Base-by-base conservation (phyloP, 2,888 invertebrate species). In the Cyrtodaria siliqua region DNA sequence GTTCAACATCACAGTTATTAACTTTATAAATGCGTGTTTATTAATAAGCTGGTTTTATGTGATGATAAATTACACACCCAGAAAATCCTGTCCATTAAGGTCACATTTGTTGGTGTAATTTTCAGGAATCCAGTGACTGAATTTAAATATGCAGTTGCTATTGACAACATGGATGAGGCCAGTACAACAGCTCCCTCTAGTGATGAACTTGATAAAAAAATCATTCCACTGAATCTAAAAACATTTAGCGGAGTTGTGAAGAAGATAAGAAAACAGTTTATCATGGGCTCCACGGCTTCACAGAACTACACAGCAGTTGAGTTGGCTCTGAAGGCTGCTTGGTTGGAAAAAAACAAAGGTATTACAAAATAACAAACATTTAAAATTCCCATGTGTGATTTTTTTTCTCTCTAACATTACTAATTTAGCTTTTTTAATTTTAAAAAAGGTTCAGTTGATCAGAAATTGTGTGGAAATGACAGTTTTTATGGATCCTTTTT, bases 271-370 rank as follows among this genome's bases (percentile, higher is more conserved):
- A 85, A 81, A 59, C 52, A 74, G 3, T 85, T 82, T 56, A 42
- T 85, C 2, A 63, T 44, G 18, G 82, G 82, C 27, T 60, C 75
- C 12, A 63, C 47, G 55, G 33, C 62, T 3, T 57, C 71, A 1
- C 69, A 78, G 29, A 63, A 82, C 20, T 60, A 50, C 12, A 59
- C 49, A 26, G 55, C 55, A 4, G 38, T 82, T 6, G 26, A 44
- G 18, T 29, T 18, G 8, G 69, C 82, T 20, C 49, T 86, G 18
- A 61, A 18, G 16, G n/a, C 70, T 14, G 71, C 83, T 0, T 86
- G 86, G 86, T 56, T 64, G 3, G 44, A 63, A 23, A 55, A 61
- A 18, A 84, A 84, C 52, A 47, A 57, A 64, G 86, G 86, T 86
- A 60, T 12, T 33, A 33, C 12, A 4, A 33, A 33, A 33, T n/a